A percentile compares a stretch with the other conserved stretches of the same genome.
Evolutionary conservation across 2,113 vertebrate species (phyloP).

Genomic region (Dasyprocta punctata): DNA sequence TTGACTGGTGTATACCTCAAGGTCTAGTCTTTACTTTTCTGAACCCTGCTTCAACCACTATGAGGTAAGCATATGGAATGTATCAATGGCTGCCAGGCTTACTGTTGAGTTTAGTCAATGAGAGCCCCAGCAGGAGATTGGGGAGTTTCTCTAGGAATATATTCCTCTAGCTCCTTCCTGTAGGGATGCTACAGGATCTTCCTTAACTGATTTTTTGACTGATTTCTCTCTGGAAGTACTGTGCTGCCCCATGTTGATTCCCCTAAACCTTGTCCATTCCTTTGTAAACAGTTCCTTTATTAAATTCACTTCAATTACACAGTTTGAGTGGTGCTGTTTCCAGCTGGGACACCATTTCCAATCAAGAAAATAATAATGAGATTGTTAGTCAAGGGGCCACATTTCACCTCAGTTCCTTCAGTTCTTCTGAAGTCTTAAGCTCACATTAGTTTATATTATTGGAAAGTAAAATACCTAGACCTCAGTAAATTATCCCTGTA

Average conservation of each 20-base stretch:
- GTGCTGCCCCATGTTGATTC: background rate
- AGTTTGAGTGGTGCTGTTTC: conserved; percentile 50
- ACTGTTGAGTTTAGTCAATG: background rate
- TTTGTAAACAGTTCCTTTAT: conserved; percentile 43
- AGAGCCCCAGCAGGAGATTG: background rate
- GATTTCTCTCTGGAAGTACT: background rate
- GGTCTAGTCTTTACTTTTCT: background rate
- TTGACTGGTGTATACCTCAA: background rate
- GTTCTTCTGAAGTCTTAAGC: conserved; percentile 33
- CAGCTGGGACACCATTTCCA: conserved; percentile 57
- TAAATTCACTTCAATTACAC: conserved; percentile 47
- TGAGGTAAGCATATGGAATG: background rate
- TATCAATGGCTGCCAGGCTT: background rate
- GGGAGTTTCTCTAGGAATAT: background rate
- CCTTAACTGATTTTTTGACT: background rate
- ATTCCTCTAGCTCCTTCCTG: background rate
- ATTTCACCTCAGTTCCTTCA: conserved; percentile 40
- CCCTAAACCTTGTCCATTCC: background rate
- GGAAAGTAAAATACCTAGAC: conserved; percentile 58
- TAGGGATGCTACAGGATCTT: background rate
- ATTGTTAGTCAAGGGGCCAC: conserved; percentile 35
- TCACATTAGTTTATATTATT: conserved; percentile 61
- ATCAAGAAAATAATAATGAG: conserved; percentile 70
- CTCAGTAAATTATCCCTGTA: conserved; percentile 44
- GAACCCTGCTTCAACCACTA: background rate